A percentile compares a stretch with the other conserved stretches of the same genome.
Evolutionary conservation across 2,113 vertebrate genomes (phyloP).

Genomic region (Plectropomus leopardus): DNA sequence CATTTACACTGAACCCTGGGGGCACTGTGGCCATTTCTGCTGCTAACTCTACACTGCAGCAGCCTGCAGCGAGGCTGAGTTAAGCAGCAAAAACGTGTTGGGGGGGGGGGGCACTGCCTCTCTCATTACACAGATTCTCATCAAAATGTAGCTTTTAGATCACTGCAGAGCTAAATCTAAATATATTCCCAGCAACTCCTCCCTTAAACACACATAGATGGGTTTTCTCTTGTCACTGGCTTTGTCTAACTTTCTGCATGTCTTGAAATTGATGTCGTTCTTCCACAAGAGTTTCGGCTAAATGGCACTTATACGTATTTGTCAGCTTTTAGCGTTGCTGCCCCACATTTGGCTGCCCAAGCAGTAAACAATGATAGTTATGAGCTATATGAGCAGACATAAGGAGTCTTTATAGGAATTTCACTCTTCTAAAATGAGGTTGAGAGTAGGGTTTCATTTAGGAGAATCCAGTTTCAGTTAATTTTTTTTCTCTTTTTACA

Average conservation of each 20-base stretch:
- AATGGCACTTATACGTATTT: not conserved
- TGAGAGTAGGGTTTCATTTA: not conserved
- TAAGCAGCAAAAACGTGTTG: slow-evolving; percentile 25
- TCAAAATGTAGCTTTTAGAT: not conserved
- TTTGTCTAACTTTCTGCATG: not conserved
- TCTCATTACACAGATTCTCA: slow-evolving; percentile 18
- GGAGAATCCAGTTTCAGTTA: no score
- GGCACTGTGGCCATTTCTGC: slow-evolving; percentile 64
- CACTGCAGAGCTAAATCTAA: not conserved
- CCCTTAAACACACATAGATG: not conserved
- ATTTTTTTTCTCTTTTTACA: no score
- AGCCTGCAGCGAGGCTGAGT: slow-evolving; percentile 25
- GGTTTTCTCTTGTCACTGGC: not conserved
- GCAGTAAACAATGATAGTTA: not conserved
- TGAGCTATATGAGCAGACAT: not conserved
- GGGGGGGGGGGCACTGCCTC: not conserved
- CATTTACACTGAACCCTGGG: slow-evolving; percentile 72
- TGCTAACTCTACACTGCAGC: slow-evolving; percentile 53
- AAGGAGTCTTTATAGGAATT: no score
- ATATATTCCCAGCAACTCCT: not conserved
- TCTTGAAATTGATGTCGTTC: not conserved
- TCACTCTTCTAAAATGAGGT: not conserved
- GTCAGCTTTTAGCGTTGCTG: no score
- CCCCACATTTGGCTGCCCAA: not conserved
- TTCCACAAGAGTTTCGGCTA: not conserved